A percentile compares a stretch with the other conserved stretches of the same genome.
These are phyloP conservation scores for Plectropomus leopardus DNA, from an alignment of 2,113 vertebrate species.

Conservation along the genomic window DNA sequence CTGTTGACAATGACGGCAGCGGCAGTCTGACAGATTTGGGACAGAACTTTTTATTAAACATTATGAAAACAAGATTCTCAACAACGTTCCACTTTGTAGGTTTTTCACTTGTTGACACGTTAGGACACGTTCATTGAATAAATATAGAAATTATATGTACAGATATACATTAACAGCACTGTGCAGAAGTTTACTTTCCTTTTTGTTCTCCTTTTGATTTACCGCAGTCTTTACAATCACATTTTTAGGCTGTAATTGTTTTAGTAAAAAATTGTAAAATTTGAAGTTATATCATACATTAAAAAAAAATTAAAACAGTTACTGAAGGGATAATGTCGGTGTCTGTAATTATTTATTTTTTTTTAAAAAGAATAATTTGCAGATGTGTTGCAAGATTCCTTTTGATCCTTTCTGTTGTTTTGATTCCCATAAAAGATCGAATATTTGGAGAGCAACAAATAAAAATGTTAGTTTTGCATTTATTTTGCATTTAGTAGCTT, in stretches of 20 bases:
- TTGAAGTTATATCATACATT: neutral
- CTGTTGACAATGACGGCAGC: constrained; percentile 40
- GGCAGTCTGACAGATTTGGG: constrained; percentile 62
- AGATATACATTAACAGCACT: constrained; percentile 82
- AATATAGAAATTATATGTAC: constrained; percentile 88
- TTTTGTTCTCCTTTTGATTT: neutral
- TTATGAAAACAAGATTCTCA: constrained; percentile 87
- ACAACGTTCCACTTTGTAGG: constrained; percentile 83
- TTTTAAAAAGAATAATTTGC: neutral
- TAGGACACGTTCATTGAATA: constrained; percentile 83
- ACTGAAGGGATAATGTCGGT: neutral
- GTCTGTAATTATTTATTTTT: neutral
- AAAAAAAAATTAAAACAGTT: neutral
- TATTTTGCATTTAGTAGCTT: neutral
- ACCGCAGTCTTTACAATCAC: neutral
- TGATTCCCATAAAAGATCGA: neutral
- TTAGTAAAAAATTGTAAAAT: neutral
- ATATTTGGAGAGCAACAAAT: neutral
- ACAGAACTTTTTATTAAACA: constrained; percentile 89
- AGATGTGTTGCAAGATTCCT: neutral
- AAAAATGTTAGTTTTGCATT: neutral
- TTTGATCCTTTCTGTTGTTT: neutral
- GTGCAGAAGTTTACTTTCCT: constrained; percentile 70
- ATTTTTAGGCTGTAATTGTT: neutral
- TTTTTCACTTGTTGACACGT: constrained; percentile 83